Conservation (phyloP, 2,797 vertebrate species). For the Dipus sagitta region DNA sequence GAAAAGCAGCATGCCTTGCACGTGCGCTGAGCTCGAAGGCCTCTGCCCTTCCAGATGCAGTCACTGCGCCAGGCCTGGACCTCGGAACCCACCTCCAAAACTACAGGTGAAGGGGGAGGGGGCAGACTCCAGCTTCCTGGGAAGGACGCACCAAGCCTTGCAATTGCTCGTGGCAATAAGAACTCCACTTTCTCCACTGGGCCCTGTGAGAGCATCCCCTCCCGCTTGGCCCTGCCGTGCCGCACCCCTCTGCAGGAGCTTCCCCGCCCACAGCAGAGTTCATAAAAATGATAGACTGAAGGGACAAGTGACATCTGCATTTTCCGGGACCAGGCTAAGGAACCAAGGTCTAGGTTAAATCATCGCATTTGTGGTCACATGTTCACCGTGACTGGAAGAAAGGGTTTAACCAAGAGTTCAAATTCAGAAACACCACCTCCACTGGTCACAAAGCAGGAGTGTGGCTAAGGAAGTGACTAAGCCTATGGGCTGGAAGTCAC, state of each 20-base stretch:
- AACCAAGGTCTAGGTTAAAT: not conserved
- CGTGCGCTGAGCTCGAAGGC: not conserved
- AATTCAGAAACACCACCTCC: not conserved
- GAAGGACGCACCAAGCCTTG: not conserved
- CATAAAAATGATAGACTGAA: no score
- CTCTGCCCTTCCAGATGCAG: conserved; percentile 1
- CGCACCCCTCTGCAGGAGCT: not conserved
- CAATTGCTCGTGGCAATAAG: not conserved
- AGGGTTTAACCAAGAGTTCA: conserved; percentile 2
- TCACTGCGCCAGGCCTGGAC: not conserved
- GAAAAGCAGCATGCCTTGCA: not conserved
- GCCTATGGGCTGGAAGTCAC: not conserved
- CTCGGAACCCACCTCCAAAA: not conserved
- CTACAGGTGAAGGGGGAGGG: not conserved
- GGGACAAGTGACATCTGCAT: not conserved
- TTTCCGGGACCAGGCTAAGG: not conserved
- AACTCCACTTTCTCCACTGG: not conserved
- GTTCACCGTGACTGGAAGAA: not conserved
- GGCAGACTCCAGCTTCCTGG: no score
- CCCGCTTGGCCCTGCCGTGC: no score
- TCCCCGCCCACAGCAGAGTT: not conserved
- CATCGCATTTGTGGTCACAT: not conserved
- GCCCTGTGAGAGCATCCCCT: not conserved
- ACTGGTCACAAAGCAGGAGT: not conserved
- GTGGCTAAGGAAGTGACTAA: not conserved